Conservation (phyloP, 2,113 vertebrate genomes). For the Oncorhynchus masou region DNA sequence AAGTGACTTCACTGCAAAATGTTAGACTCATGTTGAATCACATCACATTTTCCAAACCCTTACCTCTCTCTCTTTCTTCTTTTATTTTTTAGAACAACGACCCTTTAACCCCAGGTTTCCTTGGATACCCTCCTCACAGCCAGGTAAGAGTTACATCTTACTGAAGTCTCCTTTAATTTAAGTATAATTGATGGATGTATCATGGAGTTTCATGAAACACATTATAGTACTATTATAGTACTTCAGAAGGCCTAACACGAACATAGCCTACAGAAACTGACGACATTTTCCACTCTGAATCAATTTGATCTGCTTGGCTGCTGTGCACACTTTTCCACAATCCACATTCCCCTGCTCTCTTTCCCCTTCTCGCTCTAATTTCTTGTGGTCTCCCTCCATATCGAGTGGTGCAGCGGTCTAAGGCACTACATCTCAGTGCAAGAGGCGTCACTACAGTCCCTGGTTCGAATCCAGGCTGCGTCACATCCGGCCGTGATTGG, state of each 20-base stretch:
- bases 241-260: neutral
- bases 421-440: too few species aligned
- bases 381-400: neutral
- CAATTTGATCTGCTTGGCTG: neutral
- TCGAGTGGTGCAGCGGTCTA: too few species aligned
- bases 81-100: constrained; percentile 72
- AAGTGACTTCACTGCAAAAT: too few species aligned
- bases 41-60: neutral
- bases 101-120: constrained; percentile 75
- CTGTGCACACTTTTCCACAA: neutral
- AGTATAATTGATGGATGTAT: neutral
- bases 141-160: constrained; percentile 62
- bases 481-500: too few species aligned
- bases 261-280: neutral
- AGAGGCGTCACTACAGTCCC: too few species aligned
- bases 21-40: neutral
- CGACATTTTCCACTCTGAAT: neutral
- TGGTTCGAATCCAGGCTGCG: too few species aligned
- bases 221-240: neutral
- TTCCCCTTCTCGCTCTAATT: constrained; percentile 9
- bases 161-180: neutral
- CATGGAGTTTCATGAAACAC: neutral
- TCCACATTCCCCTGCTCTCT: neutral
- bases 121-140: constrained; percentile 73
- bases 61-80: neutral